These are phyloP conservation scores for Rutilus rutilus DNA, from an alignment of 2,113 vertebrate species.

Conservation along the genomic window DNA sequence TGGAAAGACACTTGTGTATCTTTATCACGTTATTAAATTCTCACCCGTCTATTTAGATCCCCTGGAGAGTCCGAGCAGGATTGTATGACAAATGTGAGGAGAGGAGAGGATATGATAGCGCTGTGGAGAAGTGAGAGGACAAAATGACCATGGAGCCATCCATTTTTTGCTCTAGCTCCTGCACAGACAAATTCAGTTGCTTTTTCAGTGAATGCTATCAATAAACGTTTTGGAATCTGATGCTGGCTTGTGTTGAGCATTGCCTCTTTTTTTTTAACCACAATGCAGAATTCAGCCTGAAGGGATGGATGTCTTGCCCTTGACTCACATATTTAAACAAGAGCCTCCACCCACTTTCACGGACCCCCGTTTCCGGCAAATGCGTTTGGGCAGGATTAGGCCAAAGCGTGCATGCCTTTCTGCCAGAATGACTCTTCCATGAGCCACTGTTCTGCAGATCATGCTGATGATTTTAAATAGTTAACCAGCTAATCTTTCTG, in stretches of 20 bases:
- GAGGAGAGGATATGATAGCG: slow-evolving; percentile 40
- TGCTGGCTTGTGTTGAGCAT: slow-evolving; percentile 15
- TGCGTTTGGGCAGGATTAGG: slow-evolving; percentile 67
- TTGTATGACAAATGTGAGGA: slow-evolving; percentile 62
- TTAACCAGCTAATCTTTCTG: background rate
- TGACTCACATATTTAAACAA: slow-evolving; percentile 78
- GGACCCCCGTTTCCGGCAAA: slow-evolving; percentile 64
- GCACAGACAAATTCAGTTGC: slow-evolving; percentile 33
- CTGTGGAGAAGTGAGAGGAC: background rate
- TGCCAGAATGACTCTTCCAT: slow-evolving; percentile 63
- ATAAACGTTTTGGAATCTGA: background rate
- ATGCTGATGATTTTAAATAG: slow-evolving; percentile 42
- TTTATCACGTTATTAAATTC: slow-evolving; percentile 82
- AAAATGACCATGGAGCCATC: slow-evolving; percentile 4
- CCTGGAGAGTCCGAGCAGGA: slow-evolving; percentile 67
- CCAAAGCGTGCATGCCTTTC: slow-evolving; percentile 64
- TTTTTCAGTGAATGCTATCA: slow-evolving; percentile 26
- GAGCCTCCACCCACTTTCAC: slow-evolving; percentile 58
- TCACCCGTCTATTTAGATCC: slow-evolving; percentile 78
- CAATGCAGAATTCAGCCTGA: slow-evolving; percentile 49
- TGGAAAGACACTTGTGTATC: slow-evolving; percentile 80
- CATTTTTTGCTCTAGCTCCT: background rate
- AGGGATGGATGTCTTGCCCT: slow-evolving; percentile 68
- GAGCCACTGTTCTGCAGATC: slow-evolving; percentile 61
- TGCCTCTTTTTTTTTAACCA: slow-evolving; percentile 23